Percentiles rank a stretch among this genome's conserved stretches.
phyloP scores from a whole-genome alignment of 1,140 invertebrate genomes.

The Zaprionus kolodkinae region DNA sequence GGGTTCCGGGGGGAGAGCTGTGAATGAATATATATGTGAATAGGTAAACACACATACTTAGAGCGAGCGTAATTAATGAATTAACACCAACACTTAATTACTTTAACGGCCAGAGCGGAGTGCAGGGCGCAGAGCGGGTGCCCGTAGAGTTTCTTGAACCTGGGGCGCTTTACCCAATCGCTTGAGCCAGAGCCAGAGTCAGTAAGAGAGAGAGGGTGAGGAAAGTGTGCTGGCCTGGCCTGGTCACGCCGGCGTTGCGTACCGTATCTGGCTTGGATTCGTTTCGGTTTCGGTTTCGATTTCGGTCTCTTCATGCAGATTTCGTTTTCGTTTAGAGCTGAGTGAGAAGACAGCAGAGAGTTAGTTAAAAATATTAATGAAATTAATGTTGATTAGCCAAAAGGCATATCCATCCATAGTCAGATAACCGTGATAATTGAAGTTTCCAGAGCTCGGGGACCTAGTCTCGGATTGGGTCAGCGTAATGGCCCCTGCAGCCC shows the following conservation, averaged over 20 bases:
- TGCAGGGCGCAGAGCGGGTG: slow-evolving; percentile 21
- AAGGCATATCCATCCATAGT: slow-evolving; percentile 22
- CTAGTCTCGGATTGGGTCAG: slow-evolving; percentile 16
- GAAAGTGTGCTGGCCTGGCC: slow-evolving; percentile 13
- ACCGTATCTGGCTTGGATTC: slow-evolving; percentile 13
- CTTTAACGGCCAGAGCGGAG: slow-evolving; percentile 45
- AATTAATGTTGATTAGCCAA: slow-evolving; percentile 47
- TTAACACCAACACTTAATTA: slow-evolving; percentile 81
- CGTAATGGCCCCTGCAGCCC: slow-evolving; percentile 30
- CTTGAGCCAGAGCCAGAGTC: not conserved
- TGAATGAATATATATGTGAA: slow-evolving; percentile 19
- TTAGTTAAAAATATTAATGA: slow-evolving; percentile 43
- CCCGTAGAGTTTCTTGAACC: slow-evolving; percentile 53
- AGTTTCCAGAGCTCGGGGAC: slow-evolving; percentile 51
- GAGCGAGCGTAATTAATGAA: slow-evolving; percentile 68
- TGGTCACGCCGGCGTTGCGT: slow-evolving; percentile 23
- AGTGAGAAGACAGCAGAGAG: slow-evolving; percentile 30
- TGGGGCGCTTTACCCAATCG: slow-evolving; percentile 32
- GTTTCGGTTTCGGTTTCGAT: slow-evolving; percentile 18
- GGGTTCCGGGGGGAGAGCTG: not conserved
- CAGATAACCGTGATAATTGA: slow-evolving; percentile 64
- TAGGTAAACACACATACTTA: slow-evolving; percentile 28
- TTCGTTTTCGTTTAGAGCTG: slow-evolving; percentile 41
- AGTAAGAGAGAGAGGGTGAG: not conserved
- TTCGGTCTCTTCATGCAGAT: slow-evolving; percentile 17